Percentiles rank a stretch among this genome's conserved stretches.
phyloP scores from a whole-genome alignment of 2,797 vertebrate genomes.

The Schizopygopsis pylzovi region DNA sequence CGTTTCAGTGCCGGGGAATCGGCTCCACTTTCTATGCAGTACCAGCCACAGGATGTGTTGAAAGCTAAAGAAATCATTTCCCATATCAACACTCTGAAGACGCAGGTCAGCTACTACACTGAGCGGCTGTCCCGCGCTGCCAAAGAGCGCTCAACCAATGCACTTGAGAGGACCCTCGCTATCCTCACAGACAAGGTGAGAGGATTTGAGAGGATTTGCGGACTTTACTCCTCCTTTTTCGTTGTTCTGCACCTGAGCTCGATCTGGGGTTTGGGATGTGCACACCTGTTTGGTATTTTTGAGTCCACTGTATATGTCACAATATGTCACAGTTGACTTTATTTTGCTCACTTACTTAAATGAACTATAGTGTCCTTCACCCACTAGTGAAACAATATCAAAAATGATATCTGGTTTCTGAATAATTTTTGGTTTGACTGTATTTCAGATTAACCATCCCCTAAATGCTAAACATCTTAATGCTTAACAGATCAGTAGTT shows the following conservation, averaged over 20 bases:
- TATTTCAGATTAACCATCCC: not conserved
- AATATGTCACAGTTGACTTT: too few relatives aligned
- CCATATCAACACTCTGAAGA: slow-evolving; percentile 97
- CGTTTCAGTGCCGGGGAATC: slow-evolving; percentile 78
- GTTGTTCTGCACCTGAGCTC: too few relatives aligned
- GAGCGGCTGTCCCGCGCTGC: slow-evolving; percentile 94
- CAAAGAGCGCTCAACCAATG: slow-evolving; percentile 93
- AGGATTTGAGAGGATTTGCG: not conserved
- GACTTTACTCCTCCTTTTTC: too few relatives aligned
- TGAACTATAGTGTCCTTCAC: too few relatives aligned
- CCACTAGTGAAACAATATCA: too few relatives aligned
- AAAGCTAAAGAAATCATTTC: slow-evolving; percentile 97
- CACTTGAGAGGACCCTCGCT: slow-evolving; percentile 93
- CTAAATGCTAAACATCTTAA: not conserved
- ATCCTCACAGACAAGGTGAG: slow-evolving; percentile 95
- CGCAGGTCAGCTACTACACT: slow-evolving; percentile 97
- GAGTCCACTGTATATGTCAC: too few relatives aligned
- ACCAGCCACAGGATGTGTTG: slow-evolving; percentile 92
- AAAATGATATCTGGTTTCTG: too few relatives aligned
- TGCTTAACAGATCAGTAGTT: not conserved
- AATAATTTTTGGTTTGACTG: too few relatives aligned
- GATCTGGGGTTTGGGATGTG: too few relatives aligned
- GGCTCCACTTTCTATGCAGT: slow-evolving; percentile 84
- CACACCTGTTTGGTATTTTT: too few relatives aligned
- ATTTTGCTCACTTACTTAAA: too few relatives aligned